Conservation (phyloP, 92 coral and sea anemone genomes). For the Porites rus region DNA sequence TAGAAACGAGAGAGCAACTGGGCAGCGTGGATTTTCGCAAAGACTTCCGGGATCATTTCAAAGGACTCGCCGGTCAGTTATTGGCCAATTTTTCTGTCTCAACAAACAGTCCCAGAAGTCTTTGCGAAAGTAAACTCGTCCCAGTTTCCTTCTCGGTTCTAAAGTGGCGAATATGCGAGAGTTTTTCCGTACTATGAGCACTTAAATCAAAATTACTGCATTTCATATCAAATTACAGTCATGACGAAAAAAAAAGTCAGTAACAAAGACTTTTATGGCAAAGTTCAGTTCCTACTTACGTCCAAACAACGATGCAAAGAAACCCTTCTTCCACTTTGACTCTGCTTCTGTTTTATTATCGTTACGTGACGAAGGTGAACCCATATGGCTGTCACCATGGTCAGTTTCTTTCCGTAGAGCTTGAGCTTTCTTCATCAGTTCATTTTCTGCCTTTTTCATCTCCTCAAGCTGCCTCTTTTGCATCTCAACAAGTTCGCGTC, state of each 20-base stretch:
- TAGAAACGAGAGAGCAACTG: too few relatives aligned
- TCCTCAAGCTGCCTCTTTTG: conserved; percentile 63
- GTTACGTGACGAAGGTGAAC: neutral
- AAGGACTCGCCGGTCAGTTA: too few relatives aligned
- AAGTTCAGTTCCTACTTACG: conserved; percentile 6
- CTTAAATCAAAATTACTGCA: too few relatives aligned
- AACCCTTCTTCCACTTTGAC: conserved; percentile 28
- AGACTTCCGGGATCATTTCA: too few relatives aligned
- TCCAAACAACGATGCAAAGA: conserved; percentile 38
- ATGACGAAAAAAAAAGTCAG: neutral
- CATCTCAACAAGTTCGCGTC: conserved; percentile 43
- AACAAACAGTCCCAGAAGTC: too few relatives aligned
- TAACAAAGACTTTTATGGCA: neutral
- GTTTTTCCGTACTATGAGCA: too few relatives aligned
- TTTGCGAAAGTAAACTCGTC: too few relatives aligned
- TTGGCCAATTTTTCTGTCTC: too few relatives aligned
- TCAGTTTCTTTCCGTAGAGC: neutral
- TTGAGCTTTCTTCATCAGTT: conserved; percentile 46
- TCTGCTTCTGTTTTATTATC: neutral
- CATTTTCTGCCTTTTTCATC: conserved; percentile 60
- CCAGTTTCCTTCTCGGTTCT: too few relatives aligned
- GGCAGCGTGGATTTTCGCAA: too few relatives aligned
- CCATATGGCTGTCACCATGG: neutral
- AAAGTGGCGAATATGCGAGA: too few relatives aligned
- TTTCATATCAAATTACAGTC: too few relatives aligned